Conservation (phyloP, 2,113 vertebrate species). For the Microtus oregoni region DNA sequence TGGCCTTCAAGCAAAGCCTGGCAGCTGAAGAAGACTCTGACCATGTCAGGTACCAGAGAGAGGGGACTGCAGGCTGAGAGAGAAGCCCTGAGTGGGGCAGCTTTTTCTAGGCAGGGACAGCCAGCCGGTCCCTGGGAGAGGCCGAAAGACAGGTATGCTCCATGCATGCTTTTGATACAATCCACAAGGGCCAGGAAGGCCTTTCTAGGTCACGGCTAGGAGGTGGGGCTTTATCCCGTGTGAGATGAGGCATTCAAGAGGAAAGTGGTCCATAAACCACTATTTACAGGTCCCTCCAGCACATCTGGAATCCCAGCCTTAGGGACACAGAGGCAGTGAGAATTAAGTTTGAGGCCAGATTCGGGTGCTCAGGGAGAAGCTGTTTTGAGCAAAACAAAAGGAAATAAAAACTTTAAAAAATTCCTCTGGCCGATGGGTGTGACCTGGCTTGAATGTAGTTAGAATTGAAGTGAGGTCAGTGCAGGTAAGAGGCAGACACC, state of each 20-base stretch:
- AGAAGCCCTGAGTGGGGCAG: neutral
- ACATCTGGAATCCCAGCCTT: neutral
- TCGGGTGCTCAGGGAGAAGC: neutral
- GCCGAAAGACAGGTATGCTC: no score
- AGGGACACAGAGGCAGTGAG: neutral
- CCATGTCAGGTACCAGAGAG: neutral
- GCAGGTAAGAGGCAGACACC: neutral
- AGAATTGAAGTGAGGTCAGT: neutral
- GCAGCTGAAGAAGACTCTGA: neutral
- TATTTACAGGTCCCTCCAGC: neutral
- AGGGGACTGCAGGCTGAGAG: neutral
- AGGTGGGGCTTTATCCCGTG: neutral
- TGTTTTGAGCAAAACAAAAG: neutral
- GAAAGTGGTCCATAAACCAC: neutral
- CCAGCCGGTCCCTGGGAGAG: neutral
- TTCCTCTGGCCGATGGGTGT: neutral
- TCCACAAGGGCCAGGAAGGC: neutral
- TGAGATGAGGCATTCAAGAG: neutral
- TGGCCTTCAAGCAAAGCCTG: neutral
- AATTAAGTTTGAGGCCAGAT: neutral
- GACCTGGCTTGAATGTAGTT: neutral
- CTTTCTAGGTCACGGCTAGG: neutral
- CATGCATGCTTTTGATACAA: neutral
- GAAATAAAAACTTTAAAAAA: neutral
- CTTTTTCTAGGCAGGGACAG: neutral